Conservation (phyloP, 2,888 invertebrate genomes). For the Leucozona laternaria region DNA sequence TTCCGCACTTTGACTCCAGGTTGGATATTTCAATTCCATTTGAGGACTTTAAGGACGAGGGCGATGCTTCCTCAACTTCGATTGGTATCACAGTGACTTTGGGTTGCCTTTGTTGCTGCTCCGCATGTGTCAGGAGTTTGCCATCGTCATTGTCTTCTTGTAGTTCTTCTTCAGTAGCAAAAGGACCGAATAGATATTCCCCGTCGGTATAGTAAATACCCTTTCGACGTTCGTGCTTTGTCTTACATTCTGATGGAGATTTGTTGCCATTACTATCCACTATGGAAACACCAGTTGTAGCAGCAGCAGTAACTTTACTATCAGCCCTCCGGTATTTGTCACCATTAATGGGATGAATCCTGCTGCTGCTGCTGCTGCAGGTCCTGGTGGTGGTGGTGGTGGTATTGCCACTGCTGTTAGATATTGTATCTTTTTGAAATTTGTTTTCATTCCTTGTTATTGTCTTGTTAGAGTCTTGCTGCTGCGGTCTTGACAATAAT, state of each 20-base stretch:
- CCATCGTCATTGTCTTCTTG: conserved; percentile 13
- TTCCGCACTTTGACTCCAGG: conserved; percentile 81
- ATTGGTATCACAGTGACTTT: conserved; percentile 70
- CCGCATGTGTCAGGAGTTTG: conserved; percentile 17
- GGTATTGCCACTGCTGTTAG: not conserved
- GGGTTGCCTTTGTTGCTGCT: conserved; percentile 38
- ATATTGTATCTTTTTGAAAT: conserved; percentile 57
- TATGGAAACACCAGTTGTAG: conserved; percentile 3
- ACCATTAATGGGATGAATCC: conserved; percentile 61
- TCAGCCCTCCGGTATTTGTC: conserved; percentile 64
- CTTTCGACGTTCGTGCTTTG: conserved; percentile 73
- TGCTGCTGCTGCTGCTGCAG: conserved; percentile 17
- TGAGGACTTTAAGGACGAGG: not conserved
- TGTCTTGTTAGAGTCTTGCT: conserved; percentile 61
- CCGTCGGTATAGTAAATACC: conserved; percentile 79
- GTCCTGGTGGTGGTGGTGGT: too few relatives aligned
- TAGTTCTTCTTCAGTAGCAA: conserved; percentile 44
- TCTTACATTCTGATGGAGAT: conserved; percentile 65
- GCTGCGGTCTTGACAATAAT: conserved; percentile 38
- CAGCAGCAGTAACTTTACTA: conserved; percentile 30
- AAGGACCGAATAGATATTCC: conserved; percentile 78
- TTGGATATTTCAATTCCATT: conserved; percentile 78
- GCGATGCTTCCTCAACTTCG: conserved; percentile 48
- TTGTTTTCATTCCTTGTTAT: conserved; percentile 74
- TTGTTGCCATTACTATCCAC: conserved; percentile 55